phyloP scores from a whole-genome alignment of 2,797 vertebrate genomes.

The Diceros bicornis region DNA sequence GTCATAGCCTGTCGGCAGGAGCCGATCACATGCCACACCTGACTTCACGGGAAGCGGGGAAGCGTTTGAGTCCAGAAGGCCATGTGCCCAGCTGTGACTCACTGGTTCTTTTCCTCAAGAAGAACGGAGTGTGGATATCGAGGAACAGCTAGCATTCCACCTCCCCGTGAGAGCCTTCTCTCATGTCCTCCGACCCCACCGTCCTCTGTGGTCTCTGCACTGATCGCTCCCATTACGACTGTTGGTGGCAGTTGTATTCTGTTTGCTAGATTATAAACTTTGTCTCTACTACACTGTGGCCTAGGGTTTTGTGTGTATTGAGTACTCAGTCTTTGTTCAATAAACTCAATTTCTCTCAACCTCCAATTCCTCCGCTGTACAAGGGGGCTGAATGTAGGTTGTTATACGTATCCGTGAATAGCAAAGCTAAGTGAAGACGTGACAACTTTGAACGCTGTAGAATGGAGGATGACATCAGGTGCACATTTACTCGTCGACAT shows the following conservation, averaged over 20 bases:
- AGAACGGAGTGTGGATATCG: background rate
- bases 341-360: background rate
- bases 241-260: background rate
- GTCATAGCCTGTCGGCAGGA: background rate
- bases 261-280: background rate
- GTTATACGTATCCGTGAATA: background rate
- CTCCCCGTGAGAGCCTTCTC: background rate
- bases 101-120: background rate
- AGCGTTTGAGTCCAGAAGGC: background rate
- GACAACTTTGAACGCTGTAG: background rate
- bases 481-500: background rate
- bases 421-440: no score
- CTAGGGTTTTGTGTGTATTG: background rate
- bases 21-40: background rate
- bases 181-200: background rate
- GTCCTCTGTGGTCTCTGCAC: background rate
- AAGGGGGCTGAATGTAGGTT: background rate
- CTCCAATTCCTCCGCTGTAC: background rate
- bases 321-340: background rate
- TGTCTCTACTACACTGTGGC: background rate
- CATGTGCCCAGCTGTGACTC: accelerated
- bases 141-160: no score
- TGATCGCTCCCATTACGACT: accelerated
- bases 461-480: no score
- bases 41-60: background rate